Conservation (phyloP, 2,797 vertebrate species). For the Pogonophryne albipinna region DNA sequence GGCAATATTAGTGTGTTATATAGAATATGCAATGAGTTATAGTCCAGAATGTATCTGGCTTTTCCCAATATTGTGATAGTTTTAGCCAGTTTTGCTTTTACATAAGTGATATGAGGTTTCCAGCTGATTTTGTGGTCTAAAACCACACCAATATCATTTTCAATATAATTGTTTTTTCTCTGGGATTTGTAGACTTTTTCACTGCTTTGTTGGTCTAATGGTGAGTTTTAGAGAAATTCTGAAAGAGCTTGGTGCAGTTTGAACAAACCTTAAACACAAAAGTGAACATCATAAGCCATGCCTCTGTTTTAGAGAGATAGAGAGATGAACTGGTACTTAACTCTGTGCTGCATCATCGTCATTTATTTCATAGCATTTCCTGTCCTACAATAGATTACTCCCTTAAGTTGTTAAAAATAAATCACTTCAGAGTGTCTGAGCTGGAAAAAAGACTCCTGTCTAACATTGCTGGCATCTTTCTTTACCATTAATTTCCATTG, state of each 20-base stretch:
- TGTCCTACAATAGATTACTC: neutral
- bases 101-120: no score
- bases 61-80: no score
- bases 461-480: neutral
- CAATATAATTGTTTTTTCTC: neutral
- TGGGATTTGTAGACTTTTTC: neutral
- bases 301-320: no score
- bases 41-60: no score
- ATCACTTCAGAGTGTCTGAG: neutral
- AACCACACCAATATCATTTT: no score
- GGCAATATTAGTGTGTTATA: no score
- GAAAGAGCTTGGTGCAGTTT: neutral
- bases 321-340: neutral
- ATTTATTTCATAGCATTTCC: neutral
- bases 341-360: neutral
- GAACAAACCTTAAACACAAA: neutral
- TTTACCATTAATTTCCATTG: neutral
- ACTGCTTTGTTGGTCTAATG: neutral
- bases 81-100: no score
- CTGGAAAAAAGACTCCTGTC: neutral
- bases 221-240: neutral
- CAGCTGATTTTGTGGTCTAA: no score
- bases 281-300: no score
- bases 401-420: neutral
- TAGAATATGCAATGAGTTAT: no score